These are phyloP conservation scores for Albula goreensis DNA, from an alignment of 2,113 vertebrate genomes.

Conservation along the genomic window DNA sequence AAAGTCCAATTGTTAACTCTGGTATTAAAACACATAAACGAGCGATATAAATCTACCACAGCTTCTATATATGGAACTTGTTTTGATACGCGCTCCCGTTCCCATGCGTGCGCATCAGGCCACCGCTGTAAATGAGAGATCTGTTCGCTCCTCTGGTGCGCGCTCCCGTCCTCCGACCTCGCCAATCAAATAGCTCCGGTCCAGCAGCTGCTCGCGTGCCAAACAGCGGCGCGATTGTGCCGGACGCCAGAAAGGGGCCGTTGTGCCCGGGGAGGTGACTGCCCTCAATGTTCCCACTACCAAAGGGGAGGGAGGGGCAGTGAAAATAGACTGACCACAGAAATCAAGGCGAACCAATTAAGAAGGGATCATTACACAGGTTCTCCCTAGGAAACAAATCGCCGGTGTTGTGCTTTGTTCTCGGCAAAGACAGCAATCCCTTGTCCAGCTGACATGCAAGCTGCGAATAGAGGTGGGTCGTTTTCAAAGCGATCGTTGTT, in stretches of 20 bases:
- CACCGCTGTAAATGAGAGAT: neutral
- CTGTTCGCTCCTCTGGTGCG: neutral
- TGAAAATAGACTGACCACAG: constrained; percentile 55
- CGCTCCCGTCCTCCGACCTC: neutral
- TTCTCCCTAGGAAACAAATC: constrained; percentile 25
- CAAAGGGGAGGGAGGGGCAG: constrained; percentile 10
- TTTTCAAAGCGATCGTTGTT: constrained; percentile 24
- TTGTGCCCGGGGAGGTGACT: constrained; percentile 51
- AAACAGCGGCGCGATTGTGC: constrained; percentile 46
- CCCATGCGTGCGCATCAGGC: too few relatives aligned
- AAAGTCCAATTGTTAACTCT: too few relatives aligned
- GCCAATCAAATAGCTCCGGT: neutral
- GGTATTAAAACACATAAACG: too few relatives aligned
- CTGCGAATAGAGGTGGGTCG: constrained; percentile 52
- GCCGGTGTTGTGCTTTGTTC: constrained; percentile 23
- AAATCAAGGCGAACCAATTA: constrained; percentile 55
- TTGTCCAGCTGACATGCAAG: constrained; percentile 9
- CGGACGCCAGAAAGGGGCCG: constrained; percentile 38
- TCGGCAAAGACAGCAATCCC: constrained; percentile 35
- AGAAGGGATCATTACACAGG: constrained; percentile 2
- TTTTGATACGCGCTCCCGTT: too few relatives aligned
- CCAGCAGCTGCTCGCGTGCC: constrained; percentile 37
- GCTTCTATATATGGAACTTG: too few relatives aligned
- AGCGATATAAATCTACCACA: too few relatives aligned
- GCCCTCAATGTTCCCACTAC: constrained; percentile 54